Base-by-base conservation (phyloP, 2,797 vertebrate genomes). In the Lacerta viridis region DNA sequence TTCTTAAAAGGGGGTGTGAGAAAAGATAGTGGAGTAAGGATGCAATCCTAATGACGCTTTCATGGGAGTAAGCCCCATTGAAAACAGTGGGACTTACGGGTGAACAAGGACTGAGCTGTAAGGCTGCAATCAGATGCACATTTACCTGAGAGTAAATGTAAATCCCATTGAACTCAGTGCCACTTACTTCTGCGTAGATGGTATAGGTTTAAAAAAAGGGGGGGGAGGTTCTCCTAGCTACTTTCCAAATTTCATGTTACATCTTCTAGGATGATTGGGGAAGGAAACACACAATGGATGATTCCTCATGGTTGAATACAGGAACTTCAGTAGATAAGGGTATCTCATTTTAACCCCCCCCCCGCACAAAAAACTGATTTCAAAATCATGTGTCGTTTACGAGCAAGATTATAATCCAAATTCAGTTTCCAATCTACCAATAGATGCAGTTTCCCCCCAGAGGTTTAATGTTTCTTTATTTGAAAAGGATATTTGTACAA, bases 401-500 rank as follows among this genome's bases (percentile, higher is more conserved):
- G 33, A 50, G 27, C 25, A 59, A 90, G 93, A 88, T 92, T 86
- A 84, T 94, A 89, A 87, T 93, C 87, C 88, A 15, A 94, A 69
- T 88, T 92, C 92, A 93, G 71, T 84, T 90, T 50, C 92, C 91
- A 93, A 84, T 80, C 84, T 39, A 79, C 46, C 83, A 95, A 95
- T 93, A 90, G 93, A 68, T 88, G 17, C 68, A 93, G 91, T 66
- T 50, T 88, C 90, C 33, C 85, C 85, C 92, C 90, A 80, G 83
- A 91, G 91, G 55, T 11, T n/a, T 59, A 9, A 13, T 8, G 1
- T 20, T 68, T 61, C 55, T 50, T 43, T 29, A 50, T 82, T 93
- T 84, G 85, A 95, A 93, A 89, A 89, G 90, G 29, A 46, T 95
- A 93, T 95, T 87, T 95, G 43, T 93, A 95, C 15, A 64, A 7